Evolutionary conservation across 2,888 invertebrate species (phyloP), one percentile per base, ranked within the genome.

Genomic region (Eristalinus aeneus): DNA sequence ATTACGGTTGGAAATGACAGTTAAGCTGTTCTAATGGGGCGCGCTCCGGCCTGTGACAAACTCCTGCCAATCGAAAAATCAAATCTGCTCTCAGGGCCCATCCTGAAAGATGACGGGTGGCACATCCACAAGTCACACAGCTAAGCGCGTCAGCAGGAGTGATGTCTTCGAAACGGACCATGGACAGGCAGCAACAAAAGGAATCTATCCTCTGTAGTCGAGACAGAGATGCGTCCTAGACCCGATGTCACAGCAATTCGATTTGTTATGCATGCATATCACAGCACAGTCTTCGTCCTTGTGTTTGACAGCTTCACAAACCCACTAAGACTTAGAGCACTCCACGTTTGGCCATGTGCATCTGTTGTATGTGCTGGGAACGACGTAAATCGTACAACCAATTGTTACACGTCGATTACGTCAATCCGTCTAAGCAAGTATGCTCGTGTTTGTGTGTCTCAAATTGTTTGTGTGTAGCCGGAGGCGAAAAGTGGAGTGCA

Each of bases 221-320:
- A 20, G 54, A 31, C 11, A 31, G 23, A 34, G 56, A 58, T 34
- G 68, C 61, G 46, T n/a, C 20, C 54, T n/a, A 64, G 63, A 78
- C 64, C 60, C 58, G 58, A 65, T 72, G 78, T 72, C 78, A 78
- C 46, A 72, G 71, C 72, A 72, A 78, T 78, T 65, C 46, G 58
- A 78, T 72, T 78, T 65, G 67, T 34, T 75, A 46, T 46, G 65
- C 58, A 65, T 65, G 58, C 64, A 78, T 65, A 60, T 78, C 58
- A 64, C 63, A 22, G 68, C 16, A 56, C 34, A 22, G 23, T 27
- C 60, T 39, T 31, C 20, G 46, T 16, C 36, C 10, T 12, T 20
- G 16, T 67, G 69, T 39, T 58, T 10, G 4, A n/a, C 27, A 58
- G 10, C 36, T 12, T 16, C 5, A 6, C 34, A 23, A 46, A 16